Base-by-base conservation (phyloP, 2,113 vertebrate species). In the Benitochromis conjunctus region DNA sequence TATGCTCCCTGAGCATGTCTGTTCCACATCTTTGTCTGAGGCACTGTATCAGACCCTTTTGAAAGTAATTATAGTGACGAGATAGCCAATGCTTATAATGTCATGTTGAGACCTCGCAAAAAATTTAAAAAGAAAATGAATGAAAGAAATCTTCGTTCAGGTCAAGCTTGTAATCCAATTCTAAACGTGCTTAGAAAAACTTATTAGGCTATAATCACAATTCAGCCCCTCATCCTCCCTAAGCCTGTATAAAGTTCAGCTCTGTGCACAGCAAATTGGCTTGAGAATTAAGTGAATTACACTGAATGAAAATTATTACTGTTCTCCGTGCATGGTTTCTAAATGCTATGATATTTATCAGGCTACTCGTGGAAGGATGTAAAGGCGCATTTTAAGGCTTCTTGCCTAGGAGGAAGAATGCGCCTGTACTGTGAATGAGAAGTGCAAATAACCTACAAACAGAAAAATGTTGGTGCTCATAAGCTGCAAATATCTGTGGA, bases 81-180 rank as follows among this genome's bases (percentile, higher is more conserved):
- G 78, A 92, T 82, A 79, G 54, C 88, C 46, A 11, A 60, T 5
- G 85, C 79, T 77, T 66, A 43, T 18, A 62, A 57, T 76, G 66
- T 84, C 86, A 81, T 48, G 85, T 88, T 87, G 58, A 94, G 79
- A 92, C 55, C 78, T 77, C 9, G n/a, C 24, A 85, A 51, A 83
- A 64, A 80, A 66, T 21, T 38, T 38, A 38, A 84, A 87, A 86
- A 56, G 43, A 85, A 34, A 54, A 81, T 60, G 12, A 89, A 81
- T 82, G 36, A 80, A 58, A 84, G 64, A 87, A 86, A 57, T 53
- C 26, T 34, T 60, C 12, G 55, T 51, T 81, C 53, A 60, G 84
- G 83, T 81, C 74, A 86, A 56, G 89, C 93, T 64, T 90, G 81
- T 91, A 86, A 94, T 93, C 81, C n/a, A 89, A 94, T 91, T 91